Evolutionary conservation across 2,797 vertebrate species (phyloP), one percentile per base, ranked within the genome.

Genomic region (Microhierax caerulescens): DNA sequence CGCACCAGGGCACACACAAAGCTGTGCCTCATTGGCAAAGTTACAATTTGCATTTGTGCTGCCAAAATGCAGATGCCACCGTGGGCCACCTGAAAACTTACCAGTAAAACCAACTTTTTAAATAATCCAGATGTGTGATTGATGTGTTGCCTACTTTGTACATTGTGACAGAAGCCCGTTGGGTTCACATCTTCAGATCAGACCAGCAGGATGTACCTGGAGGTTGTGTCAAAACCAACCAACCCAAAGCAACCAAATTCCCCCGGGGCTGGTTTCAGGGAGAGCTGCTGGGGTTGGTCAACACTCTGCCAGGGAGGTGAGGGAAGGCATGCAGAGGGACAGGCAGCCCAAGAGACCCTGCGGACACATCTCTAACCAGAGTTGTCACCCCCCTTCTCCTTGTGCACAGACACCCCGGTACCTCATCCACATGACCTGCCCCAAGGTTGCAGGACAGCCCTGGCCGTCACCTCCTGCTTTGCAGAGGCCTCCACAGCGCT

Each of bases 261-360:
- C 59, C 30, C 13, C 4, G 4, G 4, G 32, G 28, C 47, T 72
- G 36, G 36, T 43, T 60, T 80, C 18, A 39, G 11, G 39, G 13
- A 70, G 13, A 0, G 1, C 75, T 67, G 37, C 14, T 23, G 69
- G 56, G 17, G 18, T 8, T 47, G 75, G 27, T 9, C 28, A 39
- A 10, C 0, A 2, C 16, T 56, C 25, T 51, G 12, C 36, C 0
- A 0, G 34, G 47, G 50, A 41, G 17, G 20, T 36, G 25, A 72
- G 23, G 65, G 30, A n/a, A 53, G 43, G 9, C 39, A 23, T 17
- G 3, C 11, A 4, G 5, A 5, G 13, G 30, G 11, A 47, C 32
- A 79, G 23, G 32, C 18, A 21, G 50, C 65, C 37, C 48, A 43
- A 37, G 34, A 68, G 21, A 48, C 51, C 13, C 51, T 24, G 45